These are phyloP conservation scores for Hirtodrosophila histrioides DNA, from an alignment of 2,888 invertebrate species.

Conservation along the genomic window DNA sequence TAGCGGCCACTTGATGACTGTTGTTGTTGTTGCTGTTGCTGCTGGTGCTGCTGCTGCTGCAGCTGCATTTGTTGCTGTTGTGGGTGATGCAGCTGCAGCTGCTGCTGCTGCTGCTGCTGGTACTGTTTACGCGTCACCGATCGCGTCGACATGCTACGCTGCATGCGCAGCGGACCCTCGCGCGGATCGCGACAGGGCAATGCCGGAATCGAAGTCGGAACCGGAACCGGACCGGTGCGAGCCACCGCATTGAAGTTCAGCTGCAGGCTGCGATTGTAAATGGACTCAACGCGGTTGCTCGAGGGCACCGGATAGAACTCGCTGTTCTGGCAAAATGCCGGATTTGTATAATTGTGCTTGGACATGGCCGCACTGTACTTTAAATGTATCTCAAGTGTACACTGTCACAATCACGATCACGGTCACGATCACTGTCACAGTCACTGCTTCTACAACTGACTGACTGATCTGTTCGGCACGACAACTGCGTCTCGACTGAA, in stretches of 20 bases:
- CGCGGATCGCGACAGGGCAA: conserved; percentile 67
- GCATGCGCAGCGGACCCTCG: conserved; percentile 83
- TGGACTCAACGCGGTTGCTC: conserved; percentile 66
- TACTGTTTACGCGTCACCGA: conserved; percentile 79
- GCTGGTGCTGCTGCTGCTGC: conserved; percentile 40
- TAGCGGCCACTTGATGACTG: conserved; percentile 77
- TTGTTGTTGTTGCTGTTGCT: conserved; percentile 35
- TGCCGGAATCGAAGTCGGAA: not conserved
- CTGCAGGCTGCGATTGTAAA: conserved; percentile 82
- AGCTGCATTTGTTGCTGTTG: conserved; percentile 43
- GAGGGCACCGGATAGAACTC: conserved; percentile 86
- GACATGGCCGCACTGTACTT: conserved; percentile 80
- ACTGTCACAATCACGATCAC: conserved; percentile 10
- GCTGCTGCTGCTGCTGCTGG: conserved; percentile 61
- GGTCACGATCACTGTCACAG: conserved; percentile 23
- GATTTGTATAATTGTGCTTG: conserved; percentile 88
- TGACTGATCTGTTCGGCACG: conserved; percentile 54
- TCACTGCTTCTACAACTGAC: conserved; percentile 3
- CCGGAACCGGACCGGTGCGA: conserved; percentile 21
- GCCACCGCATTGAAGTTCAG: conserved; percentile 69
- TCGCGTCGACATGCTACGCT: conserved; percentile 84
- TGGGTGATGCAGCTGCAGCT: conserved; percentile 45
- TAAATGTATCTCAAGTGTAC: not conserved
- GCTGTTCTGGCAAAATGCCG: conserved; percentile 92
- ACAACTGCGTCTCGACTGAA: conserved; percentile 71